Percentiles rank a stretch among this genome's conserved stretches.
phyloP scores from a whole-genome alignment of 2,797 vertebrate species.

The Silurus lanzhouensis region DNA sequence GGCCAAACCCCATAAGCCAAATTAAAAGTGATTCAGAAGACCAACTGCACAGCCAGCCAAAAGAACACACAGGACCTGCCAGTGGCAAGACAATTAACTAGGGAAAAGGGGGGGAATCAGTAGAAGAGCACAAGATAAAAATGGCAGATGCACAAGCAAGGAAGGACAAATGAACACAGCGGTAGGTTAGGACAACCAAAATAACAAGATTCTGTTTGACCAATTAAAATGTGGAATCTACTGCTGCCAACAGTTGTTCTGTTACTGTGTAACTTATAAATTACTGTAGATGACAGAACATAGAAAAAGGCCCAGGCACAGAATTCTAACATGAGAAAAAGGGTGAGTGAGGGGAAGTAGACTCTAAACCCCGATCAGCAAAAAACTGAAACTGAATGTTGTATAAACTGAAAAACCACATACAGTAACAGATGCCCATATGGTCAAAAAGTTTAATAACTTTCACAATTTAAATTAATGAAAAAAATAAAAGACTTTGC shows the following conservation, averaged over 20 bases:
- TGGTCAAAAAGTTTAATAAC: not conserved
- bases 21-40: not conserved
- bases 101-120: not conserved
- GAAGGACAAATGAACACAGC: not conserved
- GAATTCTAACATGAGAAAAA: not conserved
- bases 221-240: not conserved
- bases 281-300: too few relatives aligned
- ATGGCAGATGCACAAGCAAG: not conserved
- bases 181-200: not conserved
- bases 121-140: not conserved
- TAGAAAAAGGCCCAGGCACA: too few relatives aligned
- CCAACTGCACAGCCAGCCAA: not conserved
- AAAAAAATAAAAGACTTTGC: not conserved
- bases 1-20: not conserved
- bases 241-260: not conserved
- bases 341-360: not conserved
- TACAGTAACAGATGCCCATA: not conserved
- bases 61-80: not conserved
- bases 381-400: not conserved
- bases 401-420: not conserved
- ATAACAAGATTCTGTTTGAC: not conserved
- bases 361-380: not conserved
- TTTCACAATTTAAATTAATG: not conserved
- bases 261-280: too few relatives aligned
- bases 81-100: not conserved